Base-by-base conservation (phyloP, 2,888 invertebrate species). In the Apotomis turbidana region DNA sequence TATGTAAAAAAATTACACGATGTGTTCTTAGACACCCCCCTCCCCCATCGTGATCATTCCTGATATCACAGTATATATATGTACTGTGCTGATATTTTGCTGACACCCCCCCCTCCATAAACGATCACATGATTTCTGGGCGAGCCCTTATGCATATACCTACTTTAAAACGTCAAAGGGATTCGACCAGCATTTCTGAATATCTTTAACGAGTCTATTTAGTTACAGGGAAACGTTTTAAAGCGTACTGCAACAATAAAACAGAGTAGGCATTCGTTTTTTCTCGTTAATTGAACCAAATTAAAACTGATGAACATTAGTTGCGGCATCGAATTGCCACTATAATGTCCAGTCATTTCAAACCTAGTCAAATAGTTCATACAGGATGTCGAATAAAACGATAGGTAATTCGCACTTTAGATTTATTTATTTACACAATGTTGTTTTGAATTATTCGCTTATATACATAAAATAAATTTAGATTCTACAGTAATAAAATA, bases 401-500 rank as follows among this genome's bases (percentile, higher is more conserved):
- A 55, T 38, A 27, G n/a, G 54, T 36, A 6, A 78, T 80, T 85
- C 79, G 80, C 78, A 77, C 83, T 89, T 90, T 88, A 88, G 8
- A 54, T 74, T 68, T 73, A 68, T 88, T 89, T 84, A 87, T 88
- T 90, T 89, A 89, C 89, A 90, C 90, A 91, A 83, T 85, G 88
- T 84, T 87, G 83, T 86, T 86, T 87, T 81, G 81, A 87, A 83
- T 85, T 85, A 83, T 83, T 83, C 84, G 84, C 84, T 84, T 92
- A 91, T 90, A 83, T 90, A 88, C 87, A 90, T 87, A 85, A 84
- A 86, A 83, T 83, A 83, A 86, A 83, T 84, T 84, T 84, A 85
- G 84, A 82, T 80, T 85, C 84, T 89, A 87, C 80, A 81, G 80
- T 88, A 87, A 85, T 88, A 89, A 91, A 90, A 90, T 89, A 88